Conservation (phyloP, 2,113 vertebrate genomes). For the Xiphorhynchus elegans region DNA sequence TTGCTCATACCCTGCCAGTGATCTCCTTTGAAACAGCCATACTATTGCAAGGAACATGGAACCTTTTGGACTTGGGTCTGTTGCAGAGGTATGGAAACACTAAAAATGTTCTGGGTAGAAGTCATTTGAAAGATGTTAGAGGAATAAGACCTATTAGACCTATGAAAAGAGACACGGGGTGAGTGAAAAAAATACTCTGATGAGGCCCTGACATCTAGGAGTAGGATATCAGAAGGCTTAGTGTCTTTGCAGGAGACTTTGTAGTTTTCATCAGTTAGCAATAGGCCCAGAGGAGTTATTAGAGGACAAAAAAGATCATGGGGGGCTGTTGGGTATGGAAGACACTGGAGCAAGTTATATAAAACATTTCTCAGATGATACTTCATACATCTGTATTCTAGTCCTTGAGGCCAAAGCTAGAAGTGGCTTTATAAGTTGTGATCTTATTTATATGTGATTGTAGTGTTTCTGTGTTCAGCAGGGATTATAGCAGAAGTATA, state of each 20-base stretch:
- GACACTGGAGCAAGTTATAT: neutral
- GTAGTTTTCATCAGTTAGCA: neutral
- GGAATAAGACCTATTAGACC: neutral
- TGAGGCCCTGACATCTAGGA: neutral
- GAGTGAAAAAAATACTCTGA: neutral
- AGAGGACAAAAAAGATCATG: neutral
- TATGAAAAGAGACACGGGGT: neutral
- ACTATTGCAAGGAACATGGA: neutral
- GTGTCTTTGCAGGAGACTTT: neutral
- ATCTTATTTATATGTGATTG: neutral
- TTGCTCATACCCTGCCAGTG: neutral
- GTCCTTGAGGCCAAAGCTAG: slow-evolving; percentile 5
- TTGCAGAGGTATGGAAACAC: neutral
- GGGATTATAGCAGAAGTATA: neutral
- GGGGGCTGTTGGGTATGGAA: neutral
- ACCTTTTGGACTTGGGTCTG: neutral
- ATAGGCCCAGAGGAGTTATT: neutral
- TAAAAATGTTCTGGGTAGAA: neutral
- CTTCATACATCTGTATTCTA: neutral
- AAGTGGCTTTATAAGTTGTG: neutral
- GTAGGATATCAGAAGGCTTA: neutral
- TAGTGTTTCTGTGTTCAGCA: neutral
- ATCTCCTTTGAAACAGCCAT: neutral
- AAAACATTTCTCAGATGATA: slow-evolving; percentile 10
- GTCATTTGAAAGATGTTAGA: neutral